Base-by-base conservation (phyloP, 2,113 vertebrate genomes). In the Poicephalus gulielmi region DNA sequence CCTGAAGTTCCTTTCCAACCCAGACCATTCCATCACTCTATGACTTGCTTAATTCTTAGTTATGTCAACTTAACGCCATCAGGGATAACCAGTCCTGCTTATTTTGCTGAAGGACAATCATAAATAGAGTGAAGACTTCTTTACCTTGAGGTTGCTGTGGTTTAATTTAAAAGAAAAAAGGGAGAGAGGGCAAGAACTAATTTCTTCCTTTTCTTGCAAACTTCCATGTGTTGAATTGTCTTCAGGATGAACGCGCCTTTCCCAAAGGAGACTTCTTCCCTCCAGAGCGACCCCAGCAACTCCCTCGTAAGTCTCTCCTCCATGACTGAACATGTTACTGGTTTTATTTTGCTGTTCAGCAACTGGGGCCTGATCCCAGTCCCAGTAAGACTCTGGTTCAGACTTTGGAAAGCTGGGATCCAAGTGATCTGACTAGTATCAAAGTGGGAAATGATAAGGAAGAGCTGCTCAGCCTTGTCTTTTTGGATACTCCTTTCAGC, bases 201-300 rank as follows among this genome's bases (percentile, higher is more conserved):
- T 17, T 82, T 52, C 8, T 17, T 59, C 2, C 11, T 73, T 50
- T 43, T 37, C 64, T 59, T 55, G 2, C 67, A 6, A 33, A 13
- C 46, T 55, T 22, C 11, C 30, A 30, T 0, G 1, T 78, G 9
- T 70, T 67, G 15, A 76, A 81, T 68, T 77, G 3, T 78, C 89
- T 97, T 57, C 74, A 99, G 99, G 99, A 99, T 35, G 99, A 99
- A 52, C 98, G 99, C 88, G 99, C 99, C 20, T 97, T 99, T 92
- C 99, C 99, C 25, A 99, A 99, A 97, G 99, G 98, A 95, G 98
- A 99, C 71, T 99, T 99, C 97, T 98, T 98, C 69, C 99, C 99
- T 94, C 98, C 98, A 22, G 99, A 99, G 37, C 98, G 99, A 89
- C 98, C 98, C 23, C 97, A 99, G 3, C 98, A 99, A 67, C 99